These are phyloP conservation scores for Serilophus lunatus DNA, from an alignment of 2,113 vertebrate species.

Conservation along the genomic window DNA sequence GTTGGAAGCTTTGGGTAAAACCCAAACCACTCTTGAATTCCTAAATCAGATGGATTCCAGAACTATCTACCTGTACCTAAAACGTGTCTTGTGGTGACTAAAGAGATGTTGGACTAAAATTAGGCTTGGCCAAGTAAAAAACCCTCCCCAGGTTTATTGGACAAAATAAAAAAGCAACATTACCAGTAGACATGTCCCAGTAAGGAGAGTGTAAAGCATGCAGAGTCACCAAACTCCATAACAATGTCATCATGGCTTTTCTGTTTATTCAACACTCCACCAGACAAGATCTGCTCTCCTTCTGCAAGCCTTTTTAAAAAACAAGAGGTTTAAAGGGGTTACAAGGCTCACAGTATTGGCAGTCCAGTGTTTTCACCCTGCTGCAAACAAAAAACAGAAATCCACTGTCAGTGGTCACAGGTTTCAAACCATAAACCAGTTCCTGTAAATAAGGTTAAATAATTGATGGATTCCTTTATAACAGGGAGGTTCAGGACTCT, in stretches of 20 bases:
- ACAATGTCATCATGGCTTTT: slow-evolving; percentile 98
- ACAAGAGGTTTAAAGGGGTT: slow-evolving; percentile 58
- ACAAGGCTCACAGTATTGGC: slow-evolving; percentile 57
- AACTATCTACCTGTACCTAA: neutral
- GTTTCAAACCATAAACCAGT: neutral
- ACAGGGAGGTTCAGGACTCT: neutral
- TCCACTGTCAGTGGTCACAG: neutral
- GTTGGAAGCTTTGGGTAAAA: neutral
- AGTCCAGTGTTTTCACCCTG: slow-evolving; percentile 45
- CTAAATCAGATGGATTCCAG: neutral
- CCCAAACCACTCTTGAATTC: neutral
- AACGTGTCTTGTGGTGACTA: neutral
- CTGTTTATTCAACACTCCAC: slow-evolving; percentile 96
- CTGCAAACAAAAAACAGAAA: slow-evolving; percentile 57
- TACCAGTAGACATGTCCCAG: slow-evolving; percentile 99
- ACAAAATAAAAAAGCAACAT: neutral
- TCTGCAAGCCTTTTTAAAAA: slow-evolving; percentile 88
- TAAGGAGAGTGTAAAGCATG: slow-evolving; percentile 93
- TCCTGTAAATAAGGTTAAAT: neutral
- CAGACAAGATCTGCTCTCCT: slow-evolving; percentile 96
- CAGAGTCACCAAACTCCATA: slow-evolving; percentile 95
- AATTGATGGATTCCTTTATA: neutral
- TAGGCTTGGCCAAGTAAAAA: neutral
- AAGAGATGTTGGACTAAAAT: neutral
- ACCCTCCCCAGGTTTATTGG: neutral